phyloP scores from a whole-genome alignment of 2,797 vertebrate genomes.

The Falco novaeseelandiae region DNA sequence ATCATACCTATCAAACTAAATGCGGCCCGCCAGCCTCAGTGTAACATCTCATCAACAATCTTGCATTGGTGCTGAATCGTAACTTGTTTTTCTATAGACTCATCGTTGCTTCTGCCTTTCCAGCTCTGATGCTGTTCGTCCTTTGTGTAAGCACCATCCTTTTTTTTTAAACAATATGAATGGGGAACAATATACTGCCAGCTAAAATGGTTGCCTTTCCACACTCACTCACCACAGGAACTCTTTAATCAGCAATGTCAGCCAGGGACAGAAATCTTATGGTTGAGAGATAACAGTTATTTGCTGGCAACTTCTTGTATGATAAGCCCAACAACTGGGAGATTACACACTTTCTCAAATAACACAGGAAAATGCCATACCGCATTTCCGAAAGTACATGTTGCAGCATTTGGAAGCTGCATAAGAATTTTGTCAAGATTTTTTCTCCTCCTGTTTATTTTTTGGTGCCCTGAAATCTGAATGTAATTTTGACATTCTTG shows the following conservation, averaged over 20 bases:
- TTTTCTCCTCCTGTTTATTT: background rate
- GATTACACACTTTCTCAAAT: constrained; percentile 50
- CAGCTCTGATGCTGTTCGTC: background rate
- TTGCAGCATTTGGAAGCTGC: background rate
- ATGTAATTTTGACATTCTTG: background rate
- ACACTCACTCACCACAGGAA: background rate
- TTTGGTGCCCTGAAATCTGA: background rate
- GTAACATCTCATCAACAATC: background rate
- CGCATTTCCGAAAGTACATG: background rate
- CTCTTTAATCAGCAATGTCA: constrained; percentile 57
- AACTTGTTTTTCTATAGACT: background rate
- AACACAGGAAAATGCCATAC: background rate
- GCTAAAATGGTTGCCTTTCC: constrained; percentile 44
- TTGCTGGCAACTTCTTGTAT: constrained; percentile 39
- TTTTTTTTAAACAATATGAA: background rate
- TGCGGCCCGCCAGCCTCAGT: background rate
- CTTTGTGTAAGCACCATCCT: background rate
- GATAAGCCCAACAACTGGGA: constrained; percentile 41
- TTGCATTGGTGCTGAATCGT: background rate
- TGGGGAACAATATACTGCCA: background rate
- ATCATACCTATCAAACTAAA: background rate
- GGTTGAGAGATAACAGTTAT: constrained; percentile 60
- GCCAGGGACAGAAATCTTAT: constrained; percentile 39
- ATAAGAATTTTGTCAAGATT: constrained; percentile 3
- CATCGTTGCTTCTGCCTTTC: background rate